Evolutionary conservation across 2,797 vertebrate genomes (phyloP), one percentile per base, ranked within the genome.

Genomic region (Cyclura pinguis): DNA sequence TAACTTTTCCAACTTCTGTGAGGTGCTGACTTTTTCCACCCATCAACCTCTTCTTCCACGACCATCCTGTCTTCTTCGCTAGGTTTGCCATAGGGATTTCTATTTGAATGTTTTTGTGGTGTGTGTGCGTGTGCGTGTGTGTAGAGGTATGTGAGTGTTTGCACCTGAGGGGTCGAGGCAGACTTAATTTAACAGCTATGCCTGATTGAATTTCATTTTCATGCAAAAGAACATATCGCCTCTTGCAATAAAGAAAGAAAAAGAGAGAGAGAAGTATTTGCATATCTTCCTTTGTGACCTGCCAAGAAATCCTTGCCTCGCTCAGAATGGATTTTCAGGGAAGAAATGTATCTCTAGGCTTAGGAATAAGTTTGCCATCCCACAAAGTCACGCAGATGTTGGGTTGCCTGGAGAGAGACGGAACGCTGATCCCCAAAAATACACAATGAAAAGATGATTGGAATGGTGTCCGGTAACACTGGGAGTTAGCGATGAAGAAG

Each of bases 181-280:
- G 81, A 55, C n/a, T 29, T 14, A 80, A 87, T 87, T 87, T 62
- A 27, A 8, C 90, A 78, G 84, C 87, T 91, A 76, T 88, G 85
- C 91, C 88, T 47, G 84, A 16, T 88, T 88, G 80, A 35, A 76
- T 86, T 91, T 81, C 0, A 3, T 87, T 90, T 92, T 67, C 72
- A 62, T 62, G 67, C 1, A 0, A 89, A 50, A 84, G 24, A 64
- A 62, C 13, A 0, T 0, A 42, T 47, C 62, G 0, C 29, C 0
- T 1, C 3, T 73, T 16, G 10, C 52, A 42, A 38, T 0, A 62
- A 24, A 27, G 18, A 1, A 59, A 72, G 84, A 18, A 14, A 29
- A 0, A 35, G 57, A 74, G 3, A 52, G 47, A 38, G 35, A 32
- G 24, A 59, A 32, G 74, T 24, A 24, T 89, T 81, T 89, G 10